These are phyloP conservation scores for Ascaphus truei DNA, from an alignment of 2,113 vertebrate species.

Conservation along the genomic window DNA sequence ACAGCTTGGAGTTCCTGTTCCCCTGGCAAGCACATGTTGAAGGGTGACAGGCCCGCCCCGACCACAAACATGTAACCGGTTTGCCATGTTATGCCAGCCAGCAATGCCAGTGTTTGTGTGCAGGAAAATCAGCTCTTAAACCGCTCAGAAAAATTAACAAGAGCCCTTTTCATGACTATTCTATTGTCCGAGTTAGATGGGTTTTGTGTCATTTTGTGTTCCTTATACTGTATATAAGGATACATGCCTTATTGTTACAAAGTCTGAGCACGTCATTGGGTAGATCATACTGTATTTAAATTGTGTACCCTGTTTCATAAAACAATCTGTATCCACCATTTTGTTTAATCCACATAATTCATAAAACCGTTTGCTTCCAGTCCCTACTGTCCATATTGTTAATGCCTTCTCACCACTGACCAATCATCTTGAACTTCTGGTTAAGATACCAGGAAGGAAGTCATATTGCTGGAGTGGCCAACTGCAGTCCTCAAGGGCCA, in stretches of 20 bases:
- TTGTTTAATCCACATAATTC: no score
- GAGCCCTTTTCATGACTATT: background rate
- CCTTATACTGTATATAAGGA: no score
- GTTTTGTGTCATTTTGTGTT: background rate
- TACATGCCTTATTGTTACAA: background rate
- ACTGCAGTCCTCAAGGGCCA: no score
- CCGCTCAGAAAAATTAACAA: background rate
- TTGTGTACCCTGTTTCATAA: no score
- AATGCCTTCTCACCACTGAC: no score
- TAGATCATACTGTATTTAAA: no score
- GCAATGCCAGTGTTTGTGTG: background rate
- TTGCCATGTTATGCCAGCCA: constrained; percentile 12
- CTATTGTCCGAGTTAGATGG: background rate
- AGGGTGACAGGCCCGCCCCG: background rate
- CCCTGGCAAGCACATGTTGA: background rate
- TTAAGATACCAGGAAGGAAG: no score
- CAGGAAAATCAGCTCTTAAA: background rate
- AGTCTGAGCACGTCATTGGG: background rate
- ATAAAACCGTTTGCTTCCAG: no score
- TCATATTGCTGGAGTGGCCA: no score
- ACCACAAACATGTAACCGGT: constrained; percentile 18
- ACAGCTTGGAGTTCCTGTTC: background rate
- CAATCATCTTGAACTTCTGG: no score
- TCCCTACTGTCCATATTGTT: no score
- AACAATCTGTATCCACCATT: no score